Conservation (phyloP, 2,797 vertebrate species). For the Etheostoma nigrum region DNA sequence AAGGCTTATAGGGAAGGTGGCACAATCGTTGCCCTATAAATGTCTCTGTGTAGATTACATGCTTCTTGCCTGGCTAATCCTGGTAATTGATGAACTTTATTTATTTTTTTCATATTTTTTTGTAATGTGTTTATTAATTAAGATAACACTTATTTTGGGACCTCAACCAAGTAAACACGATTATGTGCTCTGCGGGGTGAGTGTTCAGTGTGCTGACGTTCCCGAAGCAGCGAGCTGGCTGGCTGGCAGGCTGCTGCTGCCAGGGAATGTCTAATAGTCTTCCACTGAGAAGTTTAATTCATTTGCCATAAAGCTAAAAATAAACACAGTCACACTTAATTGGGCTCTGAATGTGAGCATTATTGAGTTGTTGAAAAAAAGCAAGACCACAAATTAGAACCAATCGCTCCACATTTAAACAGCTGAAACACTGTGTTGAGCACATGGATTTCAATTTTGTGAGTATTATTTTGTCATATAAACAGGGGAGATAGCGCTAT, state of each 20-base stretch:
- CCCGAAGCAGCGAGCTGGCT: conserved; percentile 81
- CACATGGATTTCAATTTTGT: conserved; percentile 59
- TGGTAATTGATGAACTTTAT: conserved; percentile 86
- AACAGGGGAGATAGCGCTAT: conserved; percentile 21
- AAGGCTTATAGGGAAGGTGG: conserved; percentile 85
- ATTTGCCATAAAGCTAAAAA: conserved; percentile 85
- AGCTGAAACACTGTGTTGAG: conserved; percentile 53
- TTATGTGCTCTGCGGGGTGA: conserved; percentile 85
- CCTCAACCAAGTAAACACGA: conserved; percentile 86
- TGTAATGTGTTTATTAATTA: conserved; percentile 89
- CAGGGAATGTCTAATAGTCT: conserved; percentile 84
- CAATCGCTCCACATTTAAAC: conserved; percentile 67
- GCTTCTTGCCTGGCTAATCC: conserved; percentile 85
- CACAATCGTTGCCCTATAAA: conserved; percentile 85
- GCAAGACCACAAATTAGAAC: conserved; percentile 71
- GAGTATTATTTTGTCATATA: conserved; percentile 40
- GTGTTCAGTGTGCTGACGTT: conserved; percentile 77
- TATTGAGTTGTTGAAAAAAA: conserved; percentile 78
- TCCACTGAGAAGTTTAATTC: conserved; percentile 82
- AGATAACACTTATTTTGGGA: conserved; percentile 88
- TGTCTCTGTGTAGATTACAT: conserved; percentile 87
- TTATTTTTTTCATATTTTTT: conserved; percentile 82
- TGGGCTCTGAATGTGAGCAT: conserved; percentile 78
- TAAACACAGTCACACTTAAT: conserved; percentile 83
- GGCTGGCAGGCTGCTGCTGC: conserved; percentile 78